Percentiles rank a stretch among this genome's conserved stretches.
These are phyloP conservation scores for Ormyrus labotus DNA, from an alignment of 2,888 invertebrate species.

Conservation along the genomic window DNA sequence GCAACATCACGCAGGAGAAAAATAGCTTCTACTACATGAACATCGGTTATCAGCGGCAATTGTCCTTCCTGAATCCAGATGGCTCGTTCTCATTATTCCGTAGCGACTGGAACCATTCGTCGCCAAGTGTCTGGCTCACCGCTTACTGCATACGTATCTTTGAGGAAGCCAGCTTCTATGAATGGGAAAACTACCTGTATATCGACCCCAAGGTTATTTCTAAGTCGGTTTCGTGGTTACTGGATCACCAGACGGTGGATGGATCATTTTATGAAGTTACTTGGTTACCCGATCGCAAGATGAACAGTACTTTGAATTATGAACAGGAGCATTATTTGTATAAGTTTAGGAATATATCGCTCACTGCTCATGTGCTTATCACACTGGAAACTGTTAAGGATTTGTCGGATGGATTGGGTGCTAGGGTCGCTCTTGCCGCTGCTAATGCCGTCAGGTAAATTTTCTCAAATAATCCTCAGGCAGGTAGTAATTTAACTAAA, in stretches of 20 bases:
- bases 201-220: conserved; percentile 93
- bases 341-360: conserved; percentile 86
- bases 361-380: conserved; percentile 95
- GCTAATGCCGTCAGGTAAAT: conserved; percentile 80
- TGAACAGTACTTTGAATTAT: conserved; percentile 84
- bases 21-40: conserved; percentile 93
- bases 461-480: no score
- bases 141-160: conserved; percentile 92
- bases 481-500: no score
- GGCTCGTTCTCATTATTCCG: conserved; percentile 95
- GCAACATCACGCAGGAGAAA: conserved; percentile 87
- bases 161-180: conserved; percentile 95
- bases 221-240: conserved; percentile 89
- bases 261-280: conserved; percentile 94
- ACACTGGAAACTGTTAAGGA: conserved; percentile 91
- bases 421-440: conserved; percentile 86
- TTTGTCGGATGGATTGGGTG: conserved; percentile 84
- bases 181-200: conserved; percentile 97
- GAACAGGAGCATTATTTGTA: conserved; percentile 75
- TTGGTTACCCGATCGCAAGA: conserved; percentile 92
- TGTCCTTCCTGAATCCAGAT: conserved; percentile 93
- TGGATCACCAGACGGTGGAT: conserved; percentile 88
- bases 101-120: conserved; percentile 94
- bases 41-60: conserved; percentile 90
- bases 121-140: conserved; percentile 93